Evolutionary conservation across 2,888 invertebrate species (phyloP).

Genomic region (Acleris cristana): DNA sequence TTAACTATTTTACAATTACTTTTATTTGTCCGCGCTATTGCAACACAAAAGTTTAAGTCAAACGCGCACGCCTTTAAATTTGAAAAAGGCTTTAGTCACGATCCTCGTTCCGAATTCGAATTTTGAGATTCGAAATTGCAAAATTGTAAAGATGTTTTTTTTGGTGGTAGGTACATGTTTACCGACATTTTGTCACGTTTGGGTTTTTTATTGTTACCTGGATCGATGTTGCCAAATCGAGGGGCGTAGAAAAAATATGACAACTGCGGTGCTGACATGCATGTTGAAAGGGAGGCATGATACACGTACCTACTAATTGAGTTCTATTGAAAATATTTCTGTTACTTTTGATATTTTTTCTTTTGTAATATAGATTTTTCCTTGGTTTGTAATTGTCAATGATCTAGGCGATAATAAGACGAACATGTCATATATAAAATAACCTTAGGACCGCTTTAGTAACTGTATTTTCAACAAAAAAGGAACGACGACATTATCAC

Average conservation of each 20-base stretch:
- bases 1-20: slow-evolving; percentile 72
- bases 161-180: slow-evolving; percentile 79
- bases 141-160: slow-evolving; percentile 60
- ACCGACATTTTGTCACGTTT: slow-evolving; percentile 83
- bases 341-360: slow-evolving; percentile 12
- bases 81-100: slow-evolving; percentile 67
- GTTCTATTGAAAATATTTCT: slow-evolving; percentile 38
- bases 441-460: too few species aligned
- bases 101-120: slow-evolving; percentile 47
- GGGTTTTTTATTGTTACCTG: slow-evolving; percentile 74
- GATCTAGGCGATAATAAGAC: too few species aligned
- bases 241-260: slow-evolving; percentile 60
- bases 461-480: too few species aligned
- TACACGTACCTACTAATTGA: slow-evolving; percentile 47
- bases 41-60: slow-evolving; percentile 69
- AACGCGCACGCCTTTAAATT: slow-evolving; percentile 76
- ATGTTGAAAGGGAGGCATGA: slow-evolving; percentile 51
- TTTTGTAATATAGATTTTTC: background rate
- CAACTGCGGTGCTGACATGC: slow-evolving; percentile 70
- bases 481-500: too few species aligned
- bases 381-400: too few species aligned
- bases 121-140: slow-evolving; percentile 55
- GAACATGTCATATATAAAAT: too few species aligned
- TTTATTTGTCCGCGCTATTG: slow-evolving; percentile 68
- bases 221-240: slow-evolving; percentile 64